Base-by-base conservation (phyloP, 2,888 invertebrate genomes). In the Caenorhabditis sp. region DNA sequence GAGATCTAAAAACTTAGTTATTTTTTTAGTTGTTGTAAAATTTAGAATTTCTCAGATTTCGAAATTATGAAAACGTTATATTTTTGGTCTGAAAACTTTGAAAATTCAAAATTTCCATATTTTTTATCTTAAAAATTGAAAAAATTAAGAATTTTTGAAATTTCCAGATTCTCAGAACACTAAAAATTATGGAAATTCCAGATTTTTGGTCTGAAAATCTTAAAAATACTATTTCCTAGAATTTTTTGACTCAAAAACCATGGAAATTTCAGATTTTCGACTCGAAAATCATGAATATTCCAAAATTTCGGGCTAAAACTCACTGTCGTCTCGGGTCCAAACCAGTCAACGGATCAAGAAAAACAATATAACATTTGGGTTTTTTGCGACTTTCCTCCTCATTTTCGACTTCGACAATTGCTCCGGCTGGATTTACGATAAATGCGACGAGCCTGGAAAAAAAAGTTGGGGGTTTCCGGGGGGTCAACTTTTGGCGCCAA, bases 341-440 rank as follows among this genome's bases (percentile, higher is more conserved):
- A 0, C 73, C 73, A 17, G 62, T 65, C 37, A 73, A 19, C 19
- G 73, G 69, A 43, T 74, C 74, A 27, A 66, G 53, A 55, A 66
- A 74, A 10, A 65, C 54, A 6, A 74, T 55, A 43, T 64, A 66
- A 14, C 55, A 54, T 27, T 66, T 69, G 1, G 69, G 74, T 19
- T 60, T 58, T 17, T 26, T 49, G 23, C 68, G 6, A 6, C 64
- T 58, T 19, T 49, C 50, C 12, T 59, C 93, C 4, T 93, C 93
- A 88, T 93, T 93, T 19, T 93, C 93, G 88, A 93, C 36, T 17
- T 87, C 93, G 61, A 92, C 92, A 77, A 94, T 89, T 62, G 67
- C 71, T 1, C 66, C 67, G n/a, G 93, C 93, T 55, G 97, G 96
- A 88, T 93, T 97, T 88, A 97, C 97, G 66, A 99, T 93, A 59